phyloP scores from a whole-genome alignment of 2,888 invertebrate species.

The Drosophila multiciliata region DNA sequence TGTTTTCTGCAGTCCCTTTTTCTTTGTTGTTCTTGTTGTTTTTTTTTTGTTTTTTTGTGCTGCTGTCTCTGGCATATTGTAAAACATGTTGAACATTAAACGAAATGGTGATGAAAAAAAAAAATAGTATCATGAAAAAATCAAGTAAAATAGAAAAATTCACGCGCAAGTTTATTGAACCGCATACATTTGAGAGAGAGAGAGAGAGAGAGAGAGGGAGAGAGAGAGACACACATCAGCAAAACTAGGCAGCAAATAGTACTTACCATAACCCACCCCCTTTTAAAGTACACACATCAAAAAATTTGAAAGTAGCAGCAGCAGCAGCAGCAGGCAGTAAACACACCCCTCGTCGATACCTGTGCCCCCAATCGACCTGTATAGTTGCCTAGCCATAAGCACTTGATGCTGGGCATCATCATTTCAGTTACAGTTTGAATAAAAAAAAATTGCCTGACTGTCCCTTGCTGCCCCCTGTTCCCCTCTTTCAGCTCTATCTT shows the following conservation, averaged over 20 bases:
- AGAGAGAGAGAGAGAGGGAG: too few species aligned
- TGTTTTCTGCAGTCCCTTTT: constrained; percentile 5
- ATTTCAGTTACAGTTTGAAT: background rate
- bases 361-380: background rate
- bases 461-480: constrained; percentile 4
- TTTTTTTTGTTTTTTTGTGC: constrained; percentile 5
- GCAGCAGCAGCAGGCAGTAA: background rate
- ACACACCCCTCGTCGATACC: background rate
- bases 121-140: constrained; percentile 32
- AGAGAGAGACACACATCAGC: background rate
- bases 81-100: constrained; percentile 67
- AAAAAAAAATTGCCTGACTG: background rate
- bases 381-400: constrained; percentile 13
- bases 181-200: constrained; percentile 20
- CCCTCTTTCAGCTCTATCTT: constrained; percentile 2
- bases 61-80: constrained; percentile 58
- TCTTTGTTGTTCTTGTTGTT: constrained; percentile 16
- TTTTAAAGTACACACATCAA: constrained; percentile 67
- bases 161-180: constrained; percentile 78
- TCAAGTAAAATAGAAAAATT: constrained; percentile 70
- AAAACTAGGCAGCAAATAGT: constrained; percentile 36
- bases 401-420: constrained; percentile 32
- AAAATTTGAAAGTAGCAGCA: constrained; percentile 76
- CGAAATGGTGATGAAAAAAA: constrained; percentile 44
- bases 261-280: background rate